A percentile compares a stretch with the other conserved stretches of the same genome.
Evolutionary conservation across 2,888 invertebrate species (phyloP).

Genomic region (Phyllotreta striolata): DNA sequence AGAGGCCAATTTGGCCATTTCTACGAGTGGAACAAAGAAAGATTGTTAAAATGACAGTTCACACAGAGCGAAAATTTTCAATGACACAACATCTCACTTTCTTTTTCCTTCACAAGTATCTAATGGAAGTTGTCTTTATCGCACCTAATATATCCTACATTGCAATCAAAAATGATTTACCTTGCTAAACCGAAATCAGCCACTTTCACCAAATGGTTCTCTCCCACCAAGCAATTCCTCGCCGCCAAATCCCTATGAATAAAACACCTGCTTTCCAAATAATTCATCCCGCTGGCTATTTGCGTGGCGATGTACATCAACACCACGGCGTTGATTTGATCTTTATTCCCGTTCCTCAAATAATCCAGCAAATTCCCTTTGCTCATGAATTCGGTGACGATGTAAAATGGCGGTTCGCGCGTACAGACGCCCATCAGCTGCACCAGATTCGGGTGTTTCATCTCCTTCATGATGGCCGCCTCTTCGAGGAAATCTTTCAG

Average conservation of each 20-base stretch:
- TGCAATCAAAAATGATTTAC: no score
- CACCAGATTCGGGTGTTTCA: conserved; percentile 98
- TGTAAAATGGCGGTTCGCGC: conserved; percentile 98
- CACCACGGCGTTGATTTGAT: conserved; percentile 91
- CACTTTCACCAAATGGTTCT: conserved; percentile 97
- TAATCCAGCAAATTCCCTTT: conserved; percentile 98
- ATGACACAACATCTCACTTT: not conserved
- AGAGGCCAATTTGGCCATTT: no score
- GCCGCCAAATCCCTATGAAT: conserved; percentile 98
- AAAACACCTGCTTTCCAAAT: conserved; percentile 93
- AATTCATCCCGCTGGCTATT: conserved; percentile 98
- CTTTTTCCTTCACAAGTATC: not conserved
- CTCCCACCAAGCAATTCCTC: conserved; percentile 98
- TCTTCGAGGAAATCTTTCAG: conserved; percentile 98
- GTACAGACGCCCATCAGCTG: conserved; percentile 98
- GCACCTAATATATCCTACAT: not conserved
- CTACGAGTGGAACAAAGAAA: no score
- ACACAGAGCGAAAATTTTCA: no score
- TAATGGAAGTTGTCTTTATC: not conserved
- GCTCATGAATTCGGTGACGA: conserved; percentile 99
- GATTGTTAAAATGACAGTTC: no score
- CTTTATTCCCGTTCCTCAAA: conserved; percentile 84
- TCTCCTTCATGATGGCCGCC: conserved; percentile 99
- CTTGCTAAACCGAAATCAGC: conserved; percentile 97
- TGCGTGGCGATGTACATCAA: conserved; percentile 99